phyloP scores from a whole-genome alignment of 2,888 invertebrate genomes.

The Periphyllus acericola region DNA sequence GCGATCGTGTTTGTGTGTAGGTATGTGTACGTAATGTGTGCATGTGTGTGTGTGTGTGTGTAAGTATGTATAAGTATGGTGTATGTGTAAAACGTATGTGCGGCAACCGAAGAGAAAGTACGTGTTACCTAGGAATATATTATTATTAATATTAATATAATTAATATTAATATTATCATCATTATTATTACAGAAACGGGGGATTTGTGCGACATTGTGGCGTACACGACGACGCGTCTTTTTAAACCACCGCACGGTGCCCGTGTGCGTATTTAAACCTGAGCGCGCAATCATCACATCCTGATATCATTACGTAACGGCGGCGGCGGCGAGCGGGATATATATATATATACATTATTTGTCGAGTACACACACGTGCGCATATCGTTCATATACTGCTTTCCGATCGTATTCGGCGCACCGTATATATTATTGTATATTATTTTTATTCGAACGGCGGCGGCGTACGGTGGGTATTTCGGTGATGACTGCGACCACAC shows the following conservation, averaged over 20 bases:
- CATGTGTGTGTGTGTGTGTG: neutral
- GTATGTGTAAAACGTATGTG: too few relatives aligned
- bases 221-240: slow-evolving; percentile 15
- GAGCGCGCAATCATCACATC: slow-evolving; percentile 3
- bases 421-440: neutral
- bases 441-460: neutral
- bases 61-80: too few relatives aligned
- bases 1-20: neutral
- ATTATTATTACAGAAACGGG: slow-evolving; percentile 2
- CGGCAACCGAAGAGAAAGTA: slow-evolving; percentile 49
- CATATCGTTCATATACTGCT: neutral
- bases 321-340: neutral
- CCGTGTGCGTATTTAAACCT: neutral
- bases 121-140: slow-evolving; percentile 28
- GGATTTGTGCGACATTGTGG: slow-evolving; percentile 22
- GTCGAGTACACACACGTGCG: slow-evolving; percentile 1
- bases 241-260: neutral
- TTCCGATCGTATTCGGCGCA: neutral
- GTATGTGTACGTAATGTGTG: too few relatives aligned
- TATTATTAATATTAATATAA: neutral
- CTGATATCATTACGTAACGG: slow-evolving; percentile 18
- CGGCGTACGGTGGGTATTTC: neutral
- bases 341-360: neutral
- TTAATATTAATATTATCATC: neutral
- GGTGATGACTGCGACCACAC: neutral